These are phyloP conservation scores for Teinopalpus imperialis DNA, from an alignment of 2,888 invertebrate genomes.

Conservation along the genomic window DNA sequence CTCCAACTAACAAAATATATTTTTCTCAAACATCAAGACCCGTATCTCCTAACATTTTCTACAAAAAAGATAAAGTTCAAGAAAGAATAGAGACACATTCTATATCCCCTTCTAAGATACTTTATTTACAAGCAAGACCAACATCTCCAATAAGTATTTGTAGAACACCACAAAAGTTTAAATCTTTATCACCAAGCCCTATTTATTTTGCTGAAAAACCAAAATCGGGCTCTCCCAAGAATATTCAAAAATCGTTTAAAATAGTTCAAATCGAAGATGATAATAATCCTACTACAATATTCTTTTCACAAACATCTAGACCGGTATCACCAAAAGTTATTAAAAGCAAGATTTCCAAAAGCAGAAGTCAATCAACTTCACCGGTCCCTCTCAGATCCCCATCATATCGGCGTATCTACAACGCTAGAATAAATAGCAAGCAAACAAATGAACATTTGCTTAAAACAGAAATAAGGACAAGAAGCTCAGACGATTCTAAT, in stretches of 20 bases:
- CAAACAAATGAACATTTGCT: constrained; percentile 51
- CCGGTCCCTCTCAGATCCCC: constrained; percentile 84
- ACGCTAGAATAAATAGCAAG: constrained; percentile 64
- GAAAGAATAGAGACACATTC: constrained; percentile 42
- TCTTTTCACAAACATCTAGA: constrained; percentile 67
- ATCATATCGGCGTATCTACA: constrained; percentile 84
- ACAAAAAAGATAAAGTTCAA: constrained; percentile 56
- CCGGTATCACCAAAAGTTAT: constrained; percentile 64
- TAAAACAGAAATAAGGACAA: constrained; percentile 79
- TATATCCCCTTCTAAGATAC: constrained; percentile 53
- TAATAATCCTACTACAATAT: constrained; percentile 50
- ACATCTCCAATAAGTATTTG: constrained; percentile 56
- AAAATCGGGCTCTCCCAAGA: constrained; percentile 60
- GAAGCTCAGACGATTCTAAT: constrained; percentile 85
- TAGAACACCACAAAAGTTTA: constrained; percentile 36
- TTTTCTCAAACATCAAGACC: constrained; percentile 77
- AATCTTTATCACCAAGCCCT: constrained; percentile 54
- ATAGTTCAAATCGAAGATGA: constrained; percentile 37
- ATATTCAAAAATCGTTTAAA: constrained; percentile 31
- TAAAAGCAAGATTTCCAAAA: constrained; percentile 36
- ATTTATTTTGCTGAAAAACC: constrained; percentile 62
- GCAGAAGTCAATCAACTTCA: constrained; percentile 76
- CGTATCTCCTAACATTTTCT: constrained; percentile 65
- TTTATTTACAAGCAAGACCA: constrained; percentile 63
- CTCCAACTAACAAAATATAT: constrained; percentile 78